Evolutionary conservation across 2,888 invertebrate species (phyloP), one percentile per base, ranked within the genome.

Genomic region (Eupithecia vulgata): DNA sequence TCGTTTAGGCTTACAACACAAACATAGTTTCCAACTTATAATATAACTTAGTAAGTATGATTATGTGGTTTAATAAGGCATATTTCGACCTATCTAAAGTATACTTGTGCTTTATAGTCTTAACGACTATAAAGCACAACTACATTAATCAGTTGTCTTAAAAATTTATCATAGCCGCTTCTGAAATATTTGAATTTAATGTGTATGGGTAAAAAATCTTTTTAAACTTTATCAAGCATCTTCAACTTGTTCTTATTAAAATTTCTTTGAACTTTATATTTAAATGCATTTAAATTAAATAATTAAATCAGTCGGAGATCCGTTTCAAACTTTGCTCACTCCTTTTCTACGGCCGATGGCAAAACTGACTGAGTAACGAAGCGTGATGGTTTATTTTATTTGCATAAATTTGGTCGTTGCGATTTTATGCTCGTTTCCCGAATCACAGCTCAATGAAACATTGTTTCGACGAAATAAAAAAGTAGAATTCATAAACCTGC

Each of bases 371-470:
- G 91, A 86, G 90, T 92, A 92, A 92, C 92, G 91, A 91, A 91
- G 90, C 91, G 87, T 88, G 85, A 87, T 88, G 88, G 88, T 86
- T 88, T 88, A 89, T 91, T 91, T 89, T 90, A 91, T 91, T 92
- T 91, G 90, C 91, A 92, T 92, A 91, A 91, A 90, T 91, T 90
- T 89, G 87, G 88, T 89, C 89, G 85, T 85, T 80, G 82, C 85
- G 86, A 89, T 91, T 80, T 91, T 88, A 88, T 89, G 85, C 85
- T 84, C 84, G 81, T 82, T 75, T 59, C 37, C 70, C 40, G 61
- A 72, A 66, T 73, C 61, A 68, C 37, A 34, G 78, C 40, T 65
- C 65, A 12, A 37, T 15, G 65, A 34, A 72, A 72, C 62, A 67
- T 67, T 70, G 42, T 71, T 67, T 64, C 37, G 48, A 52, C 15